A percentile compares a stretch with the other conserved stretches of the same genome.
These are phyloP conservation scores for Oenanthe melanoleuca DNA, from an alignment of 2,113 vertebrate species.

Conservation along the genomic window DNA sequence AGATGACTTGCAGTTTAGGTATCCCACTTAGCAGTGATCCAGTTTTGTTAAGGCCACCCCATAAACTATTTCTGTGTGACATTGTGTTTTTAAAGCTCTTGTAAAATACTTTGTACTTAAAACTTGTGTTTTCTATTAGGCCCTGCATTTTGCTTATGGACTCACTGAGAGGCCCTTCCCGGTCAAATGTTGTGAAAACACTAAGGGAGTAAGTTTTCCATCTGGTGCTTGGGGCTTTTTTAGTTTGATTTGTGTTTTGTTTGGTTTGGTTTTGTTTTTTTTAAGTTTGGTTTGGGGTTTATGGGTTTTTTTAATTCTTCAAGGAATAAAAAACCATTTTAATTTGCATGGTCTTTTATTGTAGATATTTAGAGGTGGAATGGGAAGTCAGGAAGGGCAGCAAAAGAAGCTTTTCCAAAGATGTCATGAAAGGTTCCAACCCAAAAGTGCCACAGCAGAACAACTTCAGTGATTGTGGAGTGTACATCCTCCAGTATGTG, in stretches of 20 bases:
- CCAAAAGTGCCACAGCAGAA: constrained; percentile 98
- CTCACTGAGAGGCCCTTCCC: constrained; percentile 90
- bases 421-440: constrained; percentile 94
- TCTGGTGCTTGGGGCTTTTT: background rate
- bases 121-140: constrained; percentile 70
- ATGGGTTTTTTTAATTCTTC: background rate
- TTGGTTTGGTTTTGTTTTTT: background rate
- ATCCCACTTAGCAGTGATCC: background rate
- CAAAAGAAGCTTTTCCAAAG: constrained; percentile 92
- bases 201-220: constrained; percentile 89
- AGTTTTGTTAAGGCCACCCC: background rate
- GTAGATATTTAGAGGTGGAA: constrained; percentile 96
- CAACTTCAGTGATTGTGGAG: constrained; percentile 98
- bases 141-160: constrained; percentile 99
- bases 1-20: background rate
- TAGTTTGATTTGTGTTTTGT: background rate
- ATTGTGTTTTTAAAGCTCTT: background rate
- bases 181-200: constrained; percentile 94
- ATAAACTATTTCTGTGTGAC: background rate
- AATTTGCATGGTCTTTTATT: background rate
- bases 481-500: constrained; percentile 95
- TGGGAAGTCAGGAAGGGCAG: constrained; percentile 93
- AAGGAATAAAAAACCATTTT: background rate
- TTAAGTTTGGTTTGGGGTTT: background rate
- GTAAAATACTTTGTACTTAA: background rate